A percentile compares a stretch with the other conserved stretches of the same genome.
Evolutionary conservation across 2,797 vertebrate species (phyloP).

Genomic region (Enoplosus armatus): DNA sequence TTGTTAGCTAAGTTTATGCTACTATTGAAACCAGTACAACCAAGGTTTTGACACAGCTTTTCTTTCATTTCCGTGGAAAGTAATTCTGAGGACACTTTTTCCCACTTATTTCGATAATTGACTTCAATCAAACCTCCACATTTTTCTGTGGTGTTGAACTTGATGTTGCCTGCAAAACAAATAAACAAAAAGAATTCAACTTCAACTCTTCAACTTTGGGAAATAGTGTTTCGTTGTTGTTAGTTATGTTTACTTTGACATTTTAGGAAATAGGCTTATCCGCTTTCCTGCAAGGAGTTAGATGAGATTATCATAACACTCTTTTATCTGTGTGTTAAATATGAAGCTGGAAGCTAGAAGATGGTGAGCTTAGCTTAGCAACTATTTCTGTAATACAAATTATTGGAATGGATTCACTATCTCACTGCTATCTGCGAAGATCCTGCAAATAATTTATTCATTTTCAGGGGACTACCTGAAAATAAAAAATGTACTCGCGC

Average conservation of each 20-base stretch:
- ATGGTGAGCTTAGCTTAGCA: background rate
- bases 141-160: fast-evolving
- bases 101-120: fast-evolving
- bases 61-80: too few relatives aligned
- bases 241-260: background rate
- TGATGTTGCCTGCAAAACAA: conserved; percentile 22
- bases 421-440: background rate
- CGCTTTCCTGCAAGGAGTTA: background rate
- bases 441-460: background rate
- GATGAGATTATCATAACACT: background rate
- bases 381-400: background rate
- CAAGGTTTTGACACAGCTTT: fast-evolving
- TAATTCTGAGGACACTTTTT: too few relatives aligned
- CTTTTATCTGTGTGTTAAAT: background rate
- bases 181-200: background rate
- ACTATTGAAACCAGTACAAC: fast-evolving
- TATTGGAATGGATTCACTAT: background rate
- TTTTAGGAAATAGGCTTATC: background rate
- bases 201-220: background rate
- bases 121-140: conserved; percentile 61
- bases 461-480: background rate
- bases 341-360: background rate
- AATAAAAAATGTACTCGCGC: background rate
- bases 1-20: fast-evolving
- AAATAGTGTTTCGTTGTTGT: background rate